Evolutionary conservation across 2,888 invertebrate species (phyloP).

Genomic region (Julus scandinavius): DNA sequence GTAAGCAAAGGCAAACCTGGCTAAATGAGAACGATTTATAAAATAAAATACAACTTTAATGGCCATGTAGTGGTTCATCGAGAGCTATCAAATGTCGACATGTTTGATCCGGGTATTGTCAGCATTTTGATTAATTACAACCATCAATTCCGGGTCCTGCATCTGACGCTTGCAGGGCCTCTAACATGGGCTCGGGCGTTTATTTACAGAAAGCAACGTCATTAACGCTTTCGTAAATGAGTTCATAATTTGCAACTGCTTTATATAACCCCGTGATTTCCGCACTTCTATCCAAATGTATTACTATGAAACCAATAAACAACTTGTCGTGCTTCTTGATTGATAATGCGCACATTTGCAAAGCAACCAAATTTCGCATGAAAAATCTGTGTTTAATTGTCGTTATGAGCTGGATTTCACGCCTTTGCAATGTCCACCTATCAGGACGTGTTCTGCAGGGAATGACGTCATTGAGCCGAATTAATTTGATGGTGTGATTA

Average conservation of each 20-base stretch:
- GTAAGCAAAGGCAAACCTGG: neutral
- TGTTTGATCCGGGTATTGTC: slow-evolving; percentile 33
- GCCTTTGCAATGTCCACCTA: neutral
- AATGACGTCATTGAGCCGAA: no score
- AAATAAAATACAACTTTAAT: neutral
- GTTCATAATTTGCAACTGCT: slow-evolving; percentile 12
- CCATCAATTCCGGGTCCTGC: neutral
- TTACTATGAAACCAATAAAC: neutral
- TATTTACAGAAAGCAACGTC: slow-evolving; percentile 12
- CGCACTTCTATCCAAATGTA: neutral
- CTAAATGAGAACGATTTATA: neutral
- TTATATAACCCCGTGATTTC: neutral
- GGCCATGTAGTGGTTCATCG: neutral
- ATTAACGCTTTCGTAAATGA: neutral
- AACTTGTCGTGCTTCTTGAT: neutral
- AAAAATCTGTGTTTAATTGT: neutral
- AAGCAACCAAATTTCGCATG: neutral
- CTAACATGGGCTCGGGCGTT: neutral
- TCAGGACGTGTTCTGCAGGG: no score
- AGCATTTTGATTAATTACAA: neutral
- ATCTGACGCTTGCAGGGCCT: neutral
- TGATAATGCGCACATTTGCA: neutral
- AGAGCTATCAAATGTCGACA: slow-evolving; percentile 27
- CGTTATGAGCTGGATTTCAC: no score
- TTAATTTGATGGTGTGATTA: neutral